Conservation (phyloP, 2,888 invertebrate genomes). For the Papilio elwesi region DNA sequence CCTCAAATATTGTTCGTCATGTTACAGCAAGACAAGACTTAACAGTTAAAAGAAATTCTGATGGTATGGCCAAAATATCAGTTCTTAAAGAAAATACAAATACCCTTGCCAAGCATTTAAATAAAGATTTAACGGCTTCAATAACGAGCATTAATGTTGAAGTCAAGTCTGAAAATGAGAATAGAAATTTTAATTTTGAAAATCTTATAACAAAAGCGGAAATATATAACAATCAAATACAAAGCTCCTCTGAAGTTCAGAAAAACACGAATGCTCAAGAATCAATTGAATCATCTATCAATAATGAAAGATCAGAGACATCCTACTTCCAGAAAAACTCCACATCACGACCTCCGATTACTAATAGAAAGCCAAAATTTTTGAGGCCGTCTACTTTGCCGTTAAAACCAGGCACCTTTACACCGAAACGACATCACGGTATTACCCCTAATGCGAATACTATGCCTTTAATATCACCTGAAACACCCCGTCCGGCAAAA, state of each 20-base stretch:
- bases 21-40: slow-evolving; percentile 60
- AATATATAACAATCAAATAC: slow-evolving; percentile 78
- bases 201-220: slow-evolving; percentile 80
- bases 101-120: slow-evolving; percentile 61
- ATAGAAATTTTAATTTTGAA: slow-evolving; percentile 79
- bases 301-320: slow-evolving; percentile 78
- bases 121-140: slow-evolving; percentile 55
- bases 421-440: slow-evolving; percentile 91
- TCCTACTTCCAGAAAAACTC: slow-evolving; percentile 78
- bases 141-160: slow-evolving; percentile 55
- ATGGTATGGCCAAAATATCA: slow-evolving; percentile 66
- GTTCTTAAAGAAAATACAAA: slow-evolving; percentile 67
- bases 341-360: slow-evolving; percentile 57
- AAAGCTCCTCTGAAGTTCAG: slow-evolving; percentile 73
- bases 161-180: slow-evolving; percentile 66
- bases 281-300: slow-evolving; percentile 50
- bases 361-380: slow-evolving; percentile 86
- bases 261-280: slow-evolving; percentile 71
- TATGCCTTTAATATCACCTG: slow-evolving; percentile 93
- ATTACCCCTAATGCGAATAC: slow-evolving; percentile 93
- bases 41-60: slow-evolving; percentile 66
- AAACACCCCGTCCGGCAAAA: slow-evolving; percentile 95
- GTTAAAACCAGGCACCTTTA: slow-evolving; percentile 92
- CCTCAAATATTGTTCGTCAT: slow-evolving; percentile 59
- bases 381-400: slow-evolving; percentile 92